These are phyloP conservation scores for Napeogenes inachia DNA, from an alignment of 2,888 invertebrate species.

Conservation along the genomic window DNA sequence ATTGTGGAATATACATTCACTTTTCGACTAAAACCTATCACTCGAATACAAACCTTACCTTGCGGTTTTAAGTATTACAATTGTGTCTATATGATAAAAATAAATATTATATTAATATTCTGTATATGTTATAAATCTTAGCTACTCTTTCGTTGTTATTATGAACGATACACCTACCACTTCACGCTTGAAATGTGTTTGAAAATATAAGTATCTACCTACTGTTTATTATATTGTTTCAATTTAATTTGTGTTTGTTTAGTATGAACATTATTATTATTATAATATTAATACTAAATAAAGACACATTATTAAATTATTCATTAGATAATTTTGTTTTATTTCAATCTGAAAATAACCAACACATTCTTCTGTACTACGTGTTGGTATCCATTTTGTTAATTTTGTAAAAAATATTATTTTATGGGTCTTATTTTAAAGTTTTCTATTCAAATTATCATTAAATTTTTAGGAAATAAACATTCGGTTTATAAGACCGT, in stretches of 20 bases:
- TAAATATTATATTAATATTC: constrained; percentile 18
- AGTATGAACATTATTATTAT: too few species aligned
- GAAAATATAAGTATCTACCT: background rate
- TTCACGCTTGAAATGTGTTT: constrained; percentile 6
- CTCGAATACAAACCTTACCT: background rate
- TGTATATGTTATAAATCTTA: constrained; percentile 17
- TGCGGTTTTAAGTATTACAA: background rate
- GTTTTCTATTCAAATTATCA: too few species aligned
- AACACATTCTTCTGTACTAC: too few species aligned
- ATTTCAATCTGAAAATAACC: too few species aligned
- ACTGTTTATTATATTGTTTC: constrained; percentile 15
- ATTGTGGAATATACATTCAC: constrained; percentile 12
- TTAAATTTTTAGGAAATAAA: too few species aligned
- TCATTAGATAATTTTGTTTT: too few species aligned
- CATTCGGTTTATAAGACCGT: too few species aligned
- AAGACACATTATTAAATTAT: too few species aligned
- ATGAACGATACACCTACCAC: constrained; percentile 5
- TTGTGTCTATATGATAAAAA: constrained; percentile 5
- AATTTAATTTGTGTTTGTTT: background rate
- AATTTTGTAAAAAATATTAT: too few species aligned
- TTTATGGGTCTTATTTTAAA: too few species aligned
- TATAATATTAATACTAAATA: too few species aligned
- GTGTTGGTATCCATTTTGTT: too few species aligned
- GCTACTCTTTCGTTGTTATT: constrained; percentile 14
- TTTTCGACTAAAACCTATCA: background rate